phyloP scores from a whole-genome alignment of 2,797 vertebrate species.

The Platalea minor region DNA sequence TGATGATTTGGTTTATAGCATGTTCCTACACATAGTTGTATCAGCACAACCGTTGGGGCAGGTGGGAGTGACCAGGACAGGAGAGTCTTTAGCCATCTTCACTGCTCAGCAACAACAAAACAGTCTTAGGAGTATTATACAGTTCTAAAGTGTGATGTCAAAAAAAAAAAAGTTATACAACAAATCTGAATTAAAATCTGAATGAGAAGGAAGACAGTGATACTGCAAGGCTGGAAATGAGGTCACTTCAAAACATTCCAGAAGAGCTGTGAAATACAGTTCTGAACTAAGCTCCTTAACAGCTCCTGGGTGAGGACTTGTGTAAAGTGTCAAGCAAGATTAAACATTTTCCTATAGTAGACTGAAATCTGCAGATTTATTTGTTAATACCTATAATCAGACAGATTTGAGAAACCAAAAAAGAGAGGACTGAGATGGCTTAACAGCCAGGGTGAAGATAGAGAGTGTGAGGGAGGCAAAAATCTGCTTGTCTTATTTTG shows the following conservation, averaged over 20 bases:
- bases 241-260: slow-evolving; percentile 1
- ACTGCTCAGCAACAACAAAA: neutral
- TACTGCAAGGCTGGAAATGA: neutral
- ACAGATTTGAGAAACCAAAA: neutral
- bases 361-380: slow-evolving; percentile 53
- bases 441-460: neutral
- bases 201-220: neutral
- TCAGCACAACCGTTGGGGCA: rapidly evolving
- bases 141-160: neutral
- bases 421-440: neutral
- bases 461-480: neutral
- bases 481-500: neutral
- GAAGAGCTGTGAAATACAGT: neutral
- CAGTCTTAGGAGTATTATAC: no score
- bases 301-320: neutral
- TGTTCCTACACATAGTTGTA: neutral
- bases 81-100: neutral
- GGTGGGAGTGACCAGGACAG: neutral
- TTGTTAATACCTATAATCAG: slow-evolving; percentile 52
- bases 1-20: neutral
- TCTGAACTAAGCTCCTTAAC: slow-evolving; percentile 55
- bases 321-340: slow-evolving; percentile 44
- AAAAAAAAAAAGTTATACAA: neutral
- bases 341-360: neutral
- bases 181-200: neutral